Conservation (phyloP, 2,797 vertebrate species). For the Rhinophrynus dorsalis region DNA sequence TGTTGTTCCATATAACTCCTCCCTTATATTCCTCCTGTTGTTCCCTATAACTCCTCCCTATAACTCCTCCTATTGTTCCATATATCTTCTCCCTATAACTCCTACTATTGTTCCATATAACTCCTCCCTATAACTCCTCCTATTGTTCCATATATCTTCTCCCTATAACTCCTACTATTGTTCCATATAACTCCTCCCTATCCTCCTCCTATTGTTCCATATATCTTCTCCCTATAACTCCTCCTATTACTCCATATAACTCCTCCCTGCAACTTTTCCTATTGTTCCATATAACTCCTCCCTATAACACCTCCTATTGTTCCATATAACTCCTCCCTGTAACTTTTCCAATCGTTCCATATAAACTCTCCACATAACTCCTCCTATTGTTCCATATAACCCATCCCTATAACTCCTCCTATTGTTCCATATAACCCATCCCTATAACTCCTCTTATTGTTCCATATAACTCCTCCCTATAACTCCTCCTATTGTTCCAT, state of each 20-base stretch:
- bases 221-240: not conserved
- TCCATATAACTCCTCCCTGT: too few relatives aligned
- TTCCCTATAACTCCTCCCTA: not conserved
- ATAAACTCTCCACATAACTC: not conserved
- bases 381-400: not conserved
- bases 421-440: not conserved
- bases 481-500: too few relatives aligned
- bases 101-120: not conserved
- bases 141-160: not conserved
- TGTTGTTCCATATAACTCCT: not conserved
- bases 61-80: not conserved
- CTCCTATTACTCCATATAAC: not conserved
- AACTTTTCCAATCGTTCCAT: too few relatives aligned
- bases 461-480: not conserved
- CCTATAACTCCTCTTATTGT: not conserved
- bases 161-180: too few relatives aligned
- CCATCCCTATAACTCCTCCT: not conserved
- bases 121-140: not conserved
- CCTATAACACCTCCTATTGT: too few relatives aligned
- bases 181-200: not conserved
- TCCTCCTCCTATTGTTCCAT: not conserved
- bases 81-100: not conserved
- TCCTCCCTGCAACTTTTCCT: not conserved
- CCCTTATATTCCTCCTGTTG: not conserved
- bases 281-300: not conserved